Base-by-base conservation (phyloP, 2,797 vertebrate species). In the Spheniscus humboldti region DNA sequence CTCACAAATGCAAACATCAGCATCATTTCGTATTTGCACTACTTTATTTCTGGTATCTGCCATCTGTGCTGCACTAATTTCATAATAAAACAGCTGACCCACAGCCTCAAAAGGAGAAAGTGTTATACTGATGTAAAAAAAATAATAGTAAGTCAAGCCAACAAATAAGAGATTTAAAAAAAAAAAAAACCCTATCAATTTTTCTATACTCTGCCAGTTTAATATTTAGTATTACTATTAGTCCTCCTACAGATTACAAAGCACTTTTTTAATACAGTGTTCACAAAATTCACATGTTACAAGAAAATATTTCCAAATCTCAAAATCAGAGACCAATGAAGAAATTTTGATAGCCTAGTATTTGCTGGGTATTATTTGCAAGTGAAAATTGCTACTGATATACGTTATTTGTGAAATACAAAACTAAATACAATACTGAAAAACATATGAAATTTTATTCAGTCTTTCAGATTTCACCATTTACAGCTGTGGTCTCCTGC, bases 1-100 rank as follows among this genome's bases (percentile, higher is more conserved):
- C 43, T 67, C 76, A 73, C 18, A 66, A 68, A 64, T 94, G 76
- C 91, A 94, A 95, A 88, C 85, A 92, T 92, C 84, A 92, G 85
- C 89, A 94, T 56, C 24, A 72, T 90, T 94, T 39, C 59, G 16
- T 91, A 96, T 88, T 66, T 89, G 60, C 22, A 68, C 47, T 83
- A 27, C 50, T 96, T 88, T 80, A 88, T 88, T 94, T 83, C 81
- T 73, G 57, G 31, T 69, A 77, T 50, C 78, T 90, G 72, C 82
- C 92, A 94, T 69, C 82, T 95, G 89, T 69, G 69, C 89, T 73
- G 66, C 43, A 52, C 52, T 86, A 69, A 69, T 13, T 89, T 82
- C 86, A 48, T 25, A 81, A 62, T 4, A 59, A 41, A 92, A 55
- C 45, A 59, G 62, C 50, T 80, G 59, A 96, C 66, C 86, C 68